phyloP scores from a whole-genome alignment of 2,888 invertebrate genomes.

The Dynastes grantii region DNA sequence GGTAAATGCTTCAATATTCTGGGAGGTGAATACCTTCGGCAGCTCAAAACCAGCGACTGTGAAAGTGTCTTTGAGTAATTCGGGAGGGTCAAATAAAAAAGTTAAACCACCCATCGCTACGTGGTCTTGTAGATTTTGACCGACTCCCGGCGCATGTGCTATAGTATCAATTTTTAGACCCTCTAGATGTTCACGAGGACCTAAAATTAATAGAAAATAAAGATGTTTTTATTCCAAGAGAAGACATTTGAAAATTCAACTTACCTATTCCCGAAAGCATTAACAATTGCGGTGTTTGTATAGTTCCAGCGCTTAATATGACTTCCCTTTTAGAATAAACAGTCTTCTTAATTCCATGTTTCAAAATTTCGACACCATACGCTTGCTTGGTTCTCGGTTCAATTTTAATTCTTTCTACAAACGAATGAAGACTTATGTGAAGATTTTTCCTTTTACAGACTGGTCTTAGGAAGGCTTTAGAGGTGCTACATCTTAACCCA shows the following conservation, averaged over 20 bases:
- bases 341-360: slow-evolving; percentile 70
- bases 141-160: slow-evolving; percentile 81
- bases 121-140: slow-evolving; percentile 88
- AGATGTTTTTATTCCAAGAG: background rate
- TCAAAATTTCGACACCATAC: slow-evolving; percentile 78
- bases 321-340: slow-evolving; percentile 83
- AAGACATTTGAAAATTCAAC: background rate
- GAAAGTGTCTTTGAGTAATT: slow-evolving; percentile 64
- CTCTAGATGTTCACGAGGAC: slow-evolving; percentile 77
- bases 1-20: slow-evolving; percentile 77
- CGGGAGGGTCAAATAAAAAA: slow-evolving; percentile 79
- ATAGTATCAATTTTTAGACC: slow-evolving; percentile 75
- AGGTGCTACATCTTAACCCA: slow-evolving; percentile 87
- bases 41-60: slow-evolving; percentile 78
- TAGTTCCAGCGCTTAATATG: slow-evolving; percentile 87
- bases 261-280: slow-evolving; percentile 85
- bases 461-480: slow-evolving; percentile 86
- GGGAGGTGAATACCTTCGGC: slow-evolving; percentile 76
- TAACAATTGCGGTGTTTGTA: slow-evolving; percentile 88
- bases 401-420: slow-evolving; percentile 80
- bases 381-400: slow-evolving; percentile 76
- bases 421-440: slow-evolving; percentile 80
- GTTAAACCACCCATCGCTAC: slow-evolving; percentile 85
- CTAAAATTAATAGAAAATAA: slow-evolving; percentile 61
- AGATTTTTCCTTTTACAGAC: slow-evolving; percentile 80